phyloP scores from a whole-genome alignment of 23 tunicate genomes.

The Clavelina lepadiformis region DNA sequence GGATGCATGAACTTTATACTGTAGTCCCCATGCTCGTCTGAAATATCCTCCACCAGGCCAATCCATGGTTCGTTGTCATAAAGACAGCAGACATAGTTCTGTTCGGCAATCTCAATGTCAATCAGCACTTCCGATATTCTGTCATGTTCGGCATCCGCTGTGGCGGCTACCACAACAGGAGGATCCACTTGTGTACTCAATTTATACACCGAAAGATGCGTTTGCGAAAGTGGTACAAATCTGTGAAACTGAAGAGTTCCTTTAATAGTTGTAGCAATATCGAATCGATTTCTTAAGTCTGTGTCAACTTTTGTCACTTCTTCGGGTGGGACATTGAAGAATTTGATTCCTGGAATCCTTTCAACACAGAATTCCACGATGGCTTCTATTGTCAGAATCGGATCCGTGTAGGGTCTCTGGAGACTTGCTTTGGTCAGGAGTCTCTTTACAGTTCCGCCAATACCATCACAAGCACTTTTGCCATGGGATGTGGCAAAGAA shows the following conservation, averaged over 20 bases:
- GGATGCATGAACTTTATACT: slow-evolving; percentile 14
- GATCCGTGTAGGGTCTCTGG: slow-evolving; percentile 21
- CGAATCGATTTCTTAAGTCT: background rate
- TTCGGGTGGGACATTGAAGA: slow-evolving; percentile 17
- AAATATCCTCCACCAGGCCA: slow-evolving; percentile 11
- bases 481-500: slow-evolving; percentile 31
- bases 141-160: slow-evolving; percentile 1
- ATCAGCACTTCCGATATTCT: background rate
- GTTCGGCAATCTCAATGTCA: background rate
- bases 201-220: slow-evolving; percentile 1
- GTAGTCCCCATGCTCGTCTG: slow-evolving; percentile 17
- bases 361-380: slow-evolving; percentile 7
- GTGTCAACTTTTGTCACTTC: background rate
- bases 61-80: slow-evolving; percentile 11
- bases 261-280: slow-evolving; percentile 9
- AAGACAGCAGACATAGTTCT: background rate
- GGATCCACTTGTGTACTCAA: slow-evolving; percentile 9
- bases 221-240: slow-evolving; percentile 6
- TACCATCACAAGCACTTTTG: slow-evolving; percentile 20
- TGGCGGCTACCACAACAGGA: slow-evolving; percentile 4
- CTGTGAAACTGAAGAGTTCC: slow-evolving; percentile 13
- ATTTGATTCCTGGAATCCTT: slow-evolving; percentile 1
- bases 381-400: slow-evolving; percentile 12
- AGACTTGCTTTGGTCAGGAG: slow-evolving; percentile 11
- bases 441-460: slow-evolving; percentile 13